Percentiles rank a stretch among this genome's conserved stretches.
Evolutionary conservation across 2,113 vertebrate genomes (phyloP).

Genomic region (Ailuropoda melanoleuca): DNA sequence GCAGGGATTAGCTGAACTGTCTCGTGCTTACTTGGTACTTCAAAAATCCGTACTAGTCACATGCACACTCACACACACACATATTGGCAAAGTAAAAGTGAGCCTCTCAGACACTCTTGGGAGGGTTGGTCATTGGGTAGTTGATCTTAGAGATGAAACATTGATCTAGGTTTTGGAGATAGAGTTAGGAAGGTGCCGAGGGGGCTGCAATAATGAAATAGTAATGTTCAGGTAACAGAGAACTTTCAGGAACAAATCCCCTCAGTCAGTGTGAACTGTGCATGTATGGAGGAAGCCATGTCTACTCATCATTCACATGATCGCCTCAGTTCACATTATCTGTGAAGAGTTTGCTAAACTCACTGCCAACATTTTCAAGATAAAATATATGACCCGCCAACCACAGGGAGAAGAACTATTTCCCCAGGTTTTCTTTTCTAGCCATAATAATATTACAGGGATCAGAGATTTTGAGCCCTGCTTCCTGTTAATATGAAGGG

Average conservation of each 20-base stretch:
- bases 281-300: neutral
- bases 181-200: neutral
- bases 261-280: neutral
- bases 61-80: neutral
- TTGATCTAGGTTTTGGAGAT: neutral
- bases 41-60: neutral
- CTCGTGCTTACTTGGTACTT: neutral
- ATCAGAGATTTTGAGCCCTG: slow-evolving; percentile 62
- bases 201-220: neutral
- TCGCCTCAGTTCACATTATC: neutral
- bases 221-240: neutral
- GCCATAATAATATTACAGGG: slow-evolving; percentile 63
- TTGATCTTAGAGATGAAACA: neutral
- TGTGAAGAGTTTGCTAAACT: neutral
- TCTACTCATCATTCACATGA: neutral
- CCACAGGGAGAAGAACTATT: slow-evolving; percentile 43
- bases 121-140: neutral
- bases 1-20: neutral
- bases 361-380: slow-evolving; percentile 17
- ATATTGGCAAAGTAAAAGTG: neutral
- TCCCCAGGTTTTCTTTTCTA: slow-evolving; percentile 44
- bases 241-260: neutral
- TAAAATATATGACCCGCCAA: slow-evolving; percentile 39
- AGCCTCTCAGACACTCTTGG: neutral
- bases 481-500: slow-evolving; percentile 72